Percentiles rank a stretch among this genome's conserved stretches.
Evolutionary conservation across 2,888 invertebrate genomes (phyloP).

Genomic region (Leptogaster cylindrica): DNA sequence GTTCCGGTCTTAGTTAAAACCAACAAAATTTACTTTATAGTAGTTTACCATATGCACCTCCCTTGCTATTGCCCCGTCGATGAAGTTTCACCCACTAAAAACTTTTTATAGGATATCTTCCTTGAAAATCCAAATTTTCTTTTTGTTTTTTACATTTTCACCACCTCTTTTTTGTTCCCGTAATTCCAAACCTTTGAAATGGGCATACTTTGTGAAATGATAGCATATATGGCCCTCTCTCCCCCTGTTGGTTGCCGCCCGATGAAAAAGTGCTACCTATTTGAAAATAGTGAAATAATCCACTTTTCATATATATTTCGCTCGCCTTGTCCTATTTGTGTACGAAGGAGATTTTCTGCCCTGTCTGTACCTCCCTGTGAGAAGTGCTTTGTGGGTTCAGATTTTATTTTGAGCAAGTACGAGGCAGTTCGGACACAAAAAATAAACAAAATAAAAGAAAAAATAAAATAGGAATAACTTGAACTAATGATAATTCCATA

Average conservation of each 20-base stretch:
- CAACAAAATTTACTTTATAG: slow-evolving; percentile 12
- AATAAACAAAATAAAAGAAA: too few species aligned
- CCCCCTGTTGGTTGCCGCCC: neutral
- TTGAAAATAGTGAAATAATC: slow-evolving; percentile 31
- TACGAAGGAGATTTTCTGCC: slow-evolving; percentile 10
- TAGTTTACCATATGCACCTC: neutral
- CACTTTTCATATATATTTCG: slow-evolving; percentile 26
- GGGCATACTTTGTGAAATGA: neutral
- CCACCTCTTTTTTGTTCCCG: slow-evolving; percentile 12
- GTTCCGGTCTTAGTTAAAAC: slow-evolving; percentile 14
- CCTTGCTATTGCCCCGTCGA: neutral
- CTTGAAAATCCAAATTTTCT: slow-evolving; percentile 20
- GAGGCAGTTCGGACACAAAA: slow-evolving; percentile 10
- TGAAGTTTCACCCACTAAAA: slow-evolving; percentile 31
- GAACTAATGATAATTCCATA: slow-evolving; percentile 44
- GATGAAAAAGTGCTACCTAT: slow-evolving; percentile 8
- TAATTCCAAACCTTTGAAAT: neutral
- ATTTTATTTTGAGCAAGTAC: slow-evolving; percentile 27
- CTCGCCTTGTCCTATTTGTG: slow-evolving; percentile 20
- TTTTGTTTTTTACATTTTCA: slow-evolving; percentile 9
- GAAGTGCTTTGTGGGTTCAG: slow-evolving; percentile 8
- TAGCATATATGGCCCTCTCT: neutral
- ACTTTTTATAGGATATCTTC: slow-evolving; percentile 34
- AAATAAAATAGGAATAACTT: too few species aligned
- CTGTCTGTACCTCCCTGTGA: neutral